These are phyloP conservation scores for Abrostola tripartita DNA, from an alignment of 2,888 invertebrate genomes.

Conservation along the genomic window DNA sequence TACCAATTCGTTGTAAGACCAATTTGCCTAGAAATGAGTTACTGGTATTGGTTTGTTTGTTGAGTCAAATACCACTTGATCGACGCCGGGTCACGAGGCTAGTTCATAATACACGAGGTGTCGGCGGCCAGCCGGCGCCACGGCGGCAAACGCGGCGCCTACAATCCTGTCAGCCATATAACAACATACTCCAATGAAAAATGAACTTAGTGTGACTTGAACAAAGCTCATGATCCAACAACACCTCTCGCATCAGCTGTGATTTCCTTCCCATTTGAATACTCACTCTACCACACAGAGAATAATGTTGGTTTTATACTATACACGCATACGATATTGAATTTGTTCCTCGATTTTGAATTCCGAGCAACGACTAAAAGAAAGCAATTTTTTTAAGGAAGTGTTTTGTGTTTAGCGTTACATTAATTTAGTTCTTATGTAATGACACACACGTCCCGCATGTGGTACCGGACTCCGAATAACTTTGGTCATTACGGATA, in stretches of 20 bases:
- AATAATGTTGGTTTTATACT: slow-evolving; percentile 50
- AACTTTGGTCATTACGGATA: slow-evolving; percentile 25
- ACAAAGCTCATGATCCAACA: slow-evolving; percentile 52
- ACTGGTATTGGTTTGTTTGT: slow-evolving; percentile 75
- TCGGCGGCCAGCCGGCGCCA: slow-evolving; percentile 87
- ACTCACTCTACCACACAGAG: slow-evolving; percentile 57
- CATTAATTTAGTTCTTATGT: slow-evolving; percentile 74
- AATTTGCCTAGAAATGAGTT: slow-evolving; percentile 78
- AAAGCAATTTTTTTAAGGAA: slow-evolving; percentile 85
- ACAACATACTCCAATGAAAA: slow-evolving; percentile 52
- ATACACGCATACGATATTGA: slow-evolving; percentile 60
- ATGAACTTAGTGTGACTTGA: slow-evolving; percentile 41
- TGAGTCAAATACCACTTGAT: slow-evolving; percentile 85
- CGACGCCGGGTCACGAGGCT: slow-evolving; percentile 86
- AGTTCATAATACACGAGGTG: slow-evolving; percentile 88
- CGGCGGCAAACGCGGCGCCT: slow-evolving; percentile 84
- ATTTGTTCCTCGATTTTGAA: slow-evolving; percentile 84
- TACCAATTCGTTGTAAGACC: slow-evolving; percentile 64
- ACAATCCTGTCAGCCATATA: slow-evolving; percentile 80
- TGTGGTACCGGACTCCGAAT: slow-evolving; percentile 13
- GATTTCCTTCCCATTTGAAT: slow-evolving; percentile 59
- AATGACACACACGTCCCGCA: slow-evolving; percentile 52
- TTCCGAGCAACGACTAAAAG: slow-evolving; percentile 82
- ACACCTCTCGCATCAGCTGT: slow-evolving; percentile 64
- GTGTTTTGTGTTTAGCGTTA: slow-evolving; percentile 71